These are phyloP conservation scores for Drosophila kokeensis DNA, from an alignment of 2,888 invertebrate species.

Conservation along the genomic window DNA sequence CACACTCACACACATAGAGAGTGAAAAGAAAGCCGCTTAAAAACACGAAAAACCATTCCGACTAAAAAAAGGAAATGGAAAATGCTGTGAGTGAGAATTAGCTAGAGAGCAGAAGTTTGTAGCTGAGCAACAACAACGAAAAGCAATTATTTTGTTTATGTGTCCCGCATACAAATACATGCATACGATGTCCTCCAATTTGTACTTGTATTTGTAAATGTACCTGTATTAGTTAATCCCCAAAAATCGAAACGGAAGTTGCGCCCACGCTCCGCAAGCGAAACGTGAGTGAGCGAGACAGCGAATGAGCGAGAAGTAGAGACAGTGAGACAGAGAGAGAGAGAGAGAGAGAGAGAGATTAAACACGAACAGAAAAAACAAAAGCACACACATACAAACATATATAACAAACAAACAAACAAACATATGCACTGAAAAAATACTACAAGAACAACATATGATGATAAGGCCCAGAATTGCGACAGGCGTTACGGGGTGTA, in stretches of 20 bases:
- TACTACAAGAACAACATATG: conserved; percentile 18
- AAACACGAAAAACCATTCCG: conserved; percentile 31
- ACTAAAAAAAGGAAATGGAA: not conserved
- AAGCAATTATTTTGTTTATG: conserved; percentile 75
- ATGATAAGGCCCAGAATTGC: conserved; percentile 69
- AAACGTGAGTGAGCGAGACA: not conserved
- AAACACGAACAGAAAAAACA: conserved; percentile 1
- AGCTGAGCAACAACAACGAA: conserved; percentile 72
- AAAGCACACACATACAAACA: conserved; percentile 16
- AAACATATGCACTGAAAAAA: conserved; percentile 37
- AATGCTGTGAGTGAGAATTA: conserved; percentile 54
- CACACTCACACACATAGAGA: conserved; percentile 21
- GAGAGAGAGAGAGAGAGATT: not conserved
- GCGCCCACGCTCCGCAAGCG: conserved; percentile 39
- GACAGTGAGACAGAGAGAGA: not conserved
- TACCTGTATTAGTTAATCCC: conserved; percentile 71
- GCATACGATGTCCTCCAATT: conserved; percentile 7
- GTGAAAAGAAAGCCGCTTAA: conserved; percentile 37
- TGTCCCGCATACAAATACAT: conserved; percentile 15
- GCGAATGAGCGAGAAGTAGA: not conserved
- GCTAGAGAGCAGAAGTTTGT: conserved; percentile 16
- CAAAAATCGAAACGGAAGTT: conserved; percentile 75
- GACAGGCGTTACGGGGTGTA: conserved; percentile 57
- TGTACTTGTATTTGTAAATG: conserved; percentile 23
- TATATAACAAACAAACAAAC: conserved; percentile 12